Conservation (phyloP, 2,888 invertebrate species). For the Diloba caeruleocephala region DNA sequence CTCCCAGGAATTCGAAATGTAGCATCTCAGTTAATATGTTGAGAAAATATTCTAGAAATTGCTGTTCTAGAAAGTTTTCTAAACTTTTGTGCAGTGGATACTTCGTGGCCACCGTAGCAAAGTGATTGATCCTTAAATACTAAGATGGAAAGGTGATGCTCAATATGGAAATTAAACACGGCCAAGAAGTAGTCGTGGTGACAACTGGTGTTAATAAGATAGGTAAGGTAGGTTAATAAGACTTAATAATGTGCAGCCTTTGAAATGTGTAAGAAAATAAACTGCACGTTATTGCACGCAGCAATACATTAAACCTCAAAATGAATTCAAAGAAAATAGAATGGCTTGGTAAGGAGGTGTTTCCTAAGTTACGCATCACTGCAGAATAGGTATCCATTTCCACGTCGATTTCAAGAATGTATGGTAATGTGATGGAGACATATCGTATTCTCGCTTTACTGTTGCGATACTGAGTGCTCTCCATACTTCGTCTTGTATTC, state of each 20-base stretch:
- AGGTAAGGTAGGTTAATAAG: too few species aligned
- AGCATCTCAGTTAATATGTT: constrained; percentile 35
- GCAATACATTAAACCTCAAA: constrained; percentile 50
- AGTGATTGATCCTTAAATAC: too few species aligned
- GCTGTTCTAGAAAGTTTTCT: constrained; percentile 10
- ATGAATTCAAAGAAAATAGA: constrained; percentile 59
- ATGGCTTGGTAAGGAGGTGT: constrained; percentile 63
- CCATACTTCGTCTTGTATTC: constrained; percentile 74
- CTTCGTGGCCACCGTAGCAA: constrained; percentile 4
- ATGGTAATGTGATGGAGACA: constrained; percentile 85
- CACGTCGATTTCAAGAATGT: constrained; percentile 75
- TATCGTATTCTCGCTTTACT: constrained; percentile 77
- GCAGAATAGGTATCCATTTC: constrained; percentile 70
- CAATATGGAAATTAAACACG: too few species aligned
- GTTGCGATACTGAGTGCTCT: constrained; percentile 72
- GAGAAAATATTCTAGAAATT: constrained; percentile 43
- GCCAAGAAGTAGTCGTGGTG: too few species aligned
- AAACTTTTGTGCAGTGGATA: constrained; percentile 14
- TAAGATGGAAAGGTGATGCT: too few species aligned
- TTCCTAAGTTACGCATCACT: constrained; percentile 72
- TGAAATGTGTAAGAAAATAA: constrained; percentile 10
- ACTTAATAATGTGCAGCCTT: background rate
- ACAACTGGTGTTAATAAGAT: too few species aligned
- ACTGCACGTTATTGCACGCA: constrained; percentile 17
- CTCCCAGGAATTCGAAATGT: constrained; percentile 38